Evolutionary conservation across 2,888 invertebrate species (phyloP), one percentile per base, ranked within the genome.

Genomic region (Diabrotica balteata): DNA sequence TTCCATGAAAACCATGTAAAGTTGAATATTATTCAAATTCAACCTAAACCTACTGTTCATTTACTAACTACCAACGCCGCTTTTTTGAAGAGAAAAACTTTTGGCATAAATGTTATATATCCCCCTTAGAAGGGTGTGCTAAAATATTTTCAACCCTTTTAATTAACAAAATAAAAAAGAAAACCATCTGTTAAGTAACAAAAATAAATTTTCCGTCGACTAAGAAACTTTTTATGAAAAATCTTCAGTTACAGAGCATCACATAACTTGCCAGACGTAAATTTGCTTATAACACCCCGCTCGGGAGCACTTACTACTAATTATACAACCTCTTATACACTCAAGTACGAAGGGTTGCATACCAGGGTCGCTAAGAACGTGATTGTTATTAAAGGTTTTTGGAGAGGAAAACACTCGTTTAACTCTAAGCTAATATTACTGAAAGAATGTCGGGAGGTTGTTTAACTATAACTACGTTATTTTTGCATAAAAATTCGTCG

Each of bases 311-410:
- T 70, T 61, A 66, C 66, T 66, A 66, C 68, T 70, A 72, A 72
- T 72, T 72, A 70, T 72, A 72, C 70, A 72, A 70, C 70, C 72
- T 67, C 72, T 66, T 66, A 57, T 63, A 67, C 67, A 42, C 67
- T 60, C 60, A 61, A 65, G 68, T 63, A 61, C 60, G 66, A 70
- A 68, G 66, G 72, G 72, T 72, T 72, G 69, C 68, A 59, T 66
- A 63, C 62, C 69, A 62, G 61, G 55, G 52, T 60, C 59, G 32
- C 57, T 58, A 46, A 44, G 50, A 62, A 61, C 65, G 52, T 59
- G 68, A 66, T 66, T 69, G 63, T 68, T 63, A 68, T 65, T 63
- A 53, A 69, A 62, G 62, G 62, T 69, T 58, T 63, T 49, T 42
- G 17, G 54, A 63, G 62, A 59, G 62, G 44, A 59, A 57, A 66